Evolutionary conservation across 30 jellyfish, hydroid and myxozoan species (phyloP), one percentile per base, ranked within the genome.

Genomic region (Phacellophora camtschatica): DNA sequence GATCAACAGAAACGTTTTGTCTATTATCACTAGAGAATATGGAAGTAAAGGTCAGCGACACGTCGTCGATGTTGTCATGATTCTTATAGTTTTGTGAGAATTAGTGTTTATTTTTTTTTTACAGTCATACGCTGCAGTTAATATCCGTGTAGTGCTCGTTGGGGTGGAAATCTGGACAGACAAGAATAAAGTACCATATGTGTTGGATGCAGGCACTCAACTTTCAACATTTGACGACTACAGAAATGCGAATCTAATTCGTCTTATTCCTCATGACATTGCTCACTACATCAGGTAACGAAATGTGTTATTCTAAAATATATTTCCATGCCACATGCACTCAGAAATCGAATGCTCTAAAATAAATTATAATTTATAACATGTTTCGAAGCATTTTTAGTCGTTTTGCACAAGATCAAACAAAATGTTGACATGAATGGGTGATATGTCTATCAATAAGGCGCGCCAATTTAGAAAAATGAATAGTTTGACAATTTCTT

Each of bases 51-150:
- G 50, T 48, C 11, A 30, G 15, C n/a, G 16, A 6, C 6, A n/a
- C 50, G 8, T 4, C 4, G 29, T 5, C 10, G 9, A 20, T 7
- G 11, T 19, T 22, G 8, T 22, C 23, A 20, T 15, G 16, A 20
- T 6, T 6, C 45, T 59, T 8, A 59, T 19, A 59, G 7, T 41
- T 41, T 19, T 20, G 22, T 3, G n/a, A 31, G 3, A 5, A 2
- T 49, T 67, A 18, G 51, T 69, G 13, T 16, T 50, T n/a, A 2
- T 55, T 30, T 41, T 42, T 4, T 39, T 15, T 16, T 55, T 71
- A 23, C 42, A 91, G 98, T 77, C 95, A 28, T 91, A 84, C 58
- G 92, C 89, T 46, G 96, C 95, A 5, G 85, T 91, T 64, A 85
- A 85, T 70, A 57, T 91, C 30, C 98, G 98, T 32, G 1, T 91